Evolutionary conservation across 2,113 vertebrate genomes (phyloP).

Genomic region (Todiramphus chloris): DNA sequence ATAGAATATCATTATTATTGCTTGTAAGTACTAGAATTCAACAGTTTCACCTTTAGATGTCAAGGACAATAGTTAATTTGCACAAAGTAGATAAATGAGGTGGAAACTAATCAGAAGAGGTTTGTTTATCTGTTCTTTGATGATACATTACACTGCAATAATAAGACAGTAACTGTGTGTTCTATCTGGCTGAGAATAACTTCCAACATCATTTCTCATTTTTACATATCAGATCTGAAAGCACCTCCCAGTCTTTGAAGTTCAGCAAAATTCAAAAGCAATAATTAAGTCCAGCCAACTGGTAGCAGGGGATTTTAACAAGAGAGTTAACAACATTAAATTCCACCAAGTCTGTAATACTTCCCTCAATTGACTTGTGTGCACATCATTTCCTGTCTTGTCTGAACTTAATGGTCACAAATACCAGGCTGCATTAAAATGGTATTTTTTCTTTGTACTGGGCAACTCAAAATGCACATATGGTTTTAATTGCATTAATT

Average conservation of each 20-base stretch:
- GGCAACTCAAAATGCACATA: not conserved
- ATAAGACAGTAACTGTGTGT: constrained; percentile 52
- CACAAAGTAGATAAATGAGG: constrained; percentile 66
- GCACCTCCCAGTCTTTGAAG: constrained; percentile 50
- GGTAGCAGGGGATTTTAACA: constrained; percentile 6
- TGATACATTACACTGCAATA: constrained; percentile 65
- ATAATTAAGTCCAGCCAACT: constrained; percentile 32
- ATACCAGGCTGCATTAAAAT: not conserved
- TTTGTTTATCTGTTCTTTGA: constrained; percentile 69
- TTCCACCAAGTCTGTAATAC: not conserved
- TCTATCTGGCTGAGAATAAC: constrained; percentile 56
- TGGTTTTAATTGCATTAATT: not conserved
- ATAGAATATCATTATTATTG: not conserved
- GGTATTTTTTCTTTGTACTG: not conserved
- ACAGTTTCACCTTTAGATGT: constrained; percentile 29
- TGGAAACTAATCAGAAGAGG: constrained; percentile 61
- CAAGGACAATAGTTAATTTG: constrained; percentile 64
- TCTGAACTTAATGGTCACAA: not conserved
- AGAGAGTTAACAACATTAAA: not conserved
- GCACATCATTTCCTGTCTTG: not conserved
- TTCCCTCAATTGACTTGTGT: not conserved
- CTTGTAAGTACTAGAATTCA: not conserved
- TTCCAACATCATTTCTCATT: constrained; percentile 60
- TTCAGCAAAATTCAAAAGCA: constrained; percentile 35
- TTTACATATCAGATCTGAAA: constrained; percentile 58